Evolutionary conservation across 2,888 invertebrate genomes (phyloP).

Genomic region (Hypomecis punctinalis): DNA sequence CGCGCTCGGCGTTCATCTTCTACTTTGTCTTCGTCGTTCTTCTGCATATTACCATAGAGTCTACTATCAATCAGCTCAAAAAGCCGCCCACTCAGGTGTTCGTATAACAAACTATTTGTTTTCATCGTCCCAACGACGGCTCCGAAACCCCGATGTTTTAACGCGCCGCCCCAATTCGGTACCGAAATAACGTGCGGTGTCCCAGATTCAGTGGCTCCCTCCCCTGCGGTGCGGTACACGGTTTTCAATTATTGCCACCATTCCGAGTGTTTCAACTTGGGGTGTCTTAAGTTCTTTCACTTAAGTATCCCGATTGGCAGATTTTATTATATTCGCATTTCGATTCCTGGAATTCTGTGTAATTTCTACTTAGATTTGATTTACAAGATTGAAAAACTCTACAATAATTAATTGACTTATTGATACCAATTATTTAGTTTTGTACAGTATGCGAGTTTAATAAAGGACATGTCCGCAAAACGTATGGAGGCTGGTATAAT

Average conservation of each 20-base stretch:
- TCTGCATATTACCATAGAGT: slow-evolving; percentile 49
- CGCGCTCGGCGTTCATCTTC: slow-evolving; percentile 42
- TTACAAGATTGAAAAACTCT: too few relatives aligned
- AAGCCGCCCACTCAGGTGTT: slow-evolving; percentile 67
- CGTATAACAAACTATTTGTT: slow-evolving; percentile 68
- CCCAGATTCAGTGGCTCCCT: slow-evolving; percentile 68
- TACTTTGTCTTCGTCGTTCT: slow-evolving; percentile 44
- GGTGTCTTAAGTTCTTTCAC: slow-evolving; percentile 8
- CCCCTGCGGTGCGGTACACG: slow-evolving; percentile 52
- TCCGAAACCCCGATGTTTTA: slow-evolving; percentile 76
- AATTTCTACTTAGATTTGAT: background rate
- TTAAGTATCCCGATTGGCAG: background rate
- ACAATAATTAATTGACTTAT: too few relatives aligned
- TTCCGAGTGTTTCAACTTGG: slow-evolving; percentile 43
- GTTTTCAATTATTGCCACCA: slow-evolving; percentile 52
- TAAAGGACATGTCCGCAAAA: too few relatives aligned
- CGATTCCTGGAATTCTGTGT: background rate
- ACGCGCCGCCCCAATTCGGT: slow-evolving; percentile 77
- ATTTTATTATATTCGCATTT: background rate
- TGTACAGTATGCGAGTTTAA: too few relatives aligned
- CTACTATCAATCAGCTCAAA: slow-evolving; percentile 47
- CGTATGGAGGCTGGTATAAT: too few relatives aligned
- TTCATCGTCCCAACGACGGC: slow-evolving; percentile 59
- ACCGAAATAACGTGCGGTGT: slow-evolving; percentile 76
- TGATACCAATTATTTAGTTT: too few relatives aligned